Conservation (phyloP, 2,888 invertebrate species). For the Coleophora flavipennella region DNA sequence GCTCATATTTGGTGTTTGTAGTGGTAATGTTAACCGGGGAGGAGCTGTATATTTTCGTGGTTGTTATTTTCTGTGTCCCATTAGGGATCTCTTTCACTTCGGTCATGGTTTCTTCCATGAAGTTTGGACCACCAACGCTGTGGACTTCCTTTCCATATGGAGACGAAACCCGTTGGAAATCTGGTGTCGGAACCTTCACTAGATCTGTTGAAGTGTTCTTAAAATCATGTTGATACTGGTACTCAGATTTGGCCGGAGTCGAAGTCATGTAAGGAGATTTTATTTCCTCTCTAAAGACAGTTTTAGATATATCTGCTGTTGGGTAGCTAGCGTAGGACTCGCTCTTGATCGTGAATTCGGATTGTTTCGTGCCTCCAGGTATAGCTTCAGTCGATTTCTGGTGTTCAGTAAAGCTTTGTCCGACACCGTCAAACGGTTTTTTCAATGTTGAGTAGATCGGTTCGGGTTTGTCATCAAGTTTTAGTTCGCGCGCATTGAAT, state of each 20-base stretch:
- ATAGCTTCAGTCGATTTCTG: conserved; percentile 58
- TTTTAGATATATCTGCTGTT: conserved; percentile 47
- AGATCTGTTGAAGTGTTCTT: conserved; percentile 40
- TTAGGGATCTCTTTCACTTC: conserved; percentile 71
- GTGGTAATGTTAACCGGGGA: conserved; percentile 67
- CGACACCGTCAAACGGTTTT: conserved; percentile 53
- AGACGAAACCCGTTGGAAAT: conserved; percentile 54
- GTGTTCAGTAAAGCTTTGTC: conserved; percentile 56
- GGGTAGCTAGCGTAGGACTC: conserved; percentile 59
- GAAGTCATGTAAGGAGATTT: conserved; percentile 55
- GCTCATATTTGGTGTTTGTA: conserved; percentile 64
- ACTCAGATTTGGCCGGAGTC: conserved; percentile 39
- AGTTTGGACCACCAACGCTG: conserved; percentile 58
- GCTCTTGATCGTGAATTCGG: conserved; percentile 51
- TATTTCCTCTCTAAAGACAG: conserved; percentile 44
- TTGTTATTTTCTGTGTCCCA: conserved; percentile 69
- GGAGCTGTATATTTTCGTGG: conserved; percentile 71
- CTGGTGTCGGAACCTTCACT: conserved; percentile 53
- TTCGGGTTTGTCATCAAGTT: conserved; percentile 56
- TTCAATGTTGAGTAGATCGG: conserved; percentile 56
- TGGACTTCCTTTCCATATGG: conserved; percentile 57
- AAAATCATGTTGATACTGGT: conserved; percentile 18
- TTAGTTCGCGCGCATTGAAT: conserved; percentile 64
- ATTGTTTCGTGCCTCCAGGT: conserved; percentile 57
- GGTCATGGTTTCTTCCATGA: conserved; percentile 61